Evolutionary conservation across 2,888 invertebrate species (phyloP), one percentile per base, ranked within the genome.

Genomic region (Fabriciana adippe): DNA sequence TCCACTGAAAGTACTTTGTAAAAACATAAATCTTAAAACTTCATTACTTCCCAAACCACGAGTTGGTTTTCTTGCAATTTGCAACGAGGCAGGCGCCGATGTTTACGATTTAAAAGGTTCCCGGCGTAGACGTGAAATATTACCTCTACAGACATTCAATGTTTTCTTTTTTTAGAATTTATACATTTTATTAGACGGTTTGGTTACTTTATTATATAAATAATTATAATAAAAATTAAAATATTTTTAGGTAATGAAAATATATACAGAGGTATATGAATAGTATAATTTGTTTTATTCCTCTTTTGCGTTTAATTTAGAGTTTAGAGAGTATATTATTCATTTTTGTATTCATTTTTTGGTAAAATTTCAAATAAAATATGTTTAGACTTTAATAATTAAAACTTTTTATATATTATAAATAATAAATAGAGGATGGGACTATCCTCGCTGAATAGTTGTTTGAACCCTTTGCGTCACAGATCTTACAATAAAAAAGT

Each of bases 71-170:
- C 72, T 71, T 71, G 69, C 67, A 68, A 65, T 81, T 81, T 78
- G 79, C 82, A 79, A 81, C 84, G 81, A 74, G 74, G 74, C 73
- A 80, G 79, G 78, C 81, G 79, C 79, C 82, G 83, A 87, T 88
- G 88, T 88, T 89, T 89, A 88, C 89, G 85, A 88, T 89, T 89
- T 90, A 89, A 89, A 89, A 89, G 89, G 88, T 86, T 89, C 87
- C 80, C 80, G 87, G 86, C 88, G 85, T 90, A 80, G 87, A 87
- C 87, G 85, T 90, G 87, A 90, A 88, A 87, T 88, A 89, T 90
- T 86, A 82, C 85, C 81, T 82, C 84, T 85, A 82, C 80, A 78
- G 81, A 82, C 82, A 87, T 81, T 86, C 89, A 79, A 77, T 76
- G 76, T 75, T 67, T 73, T 72, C 68, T 70, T 69, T 41, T 41